A percentile compares a stretch with the other conserved stretches of the same genome.
phyloP scores from a whole-genome alignment of 2,113 vertebrate genomes.

The Proteles cristata region DNA sequence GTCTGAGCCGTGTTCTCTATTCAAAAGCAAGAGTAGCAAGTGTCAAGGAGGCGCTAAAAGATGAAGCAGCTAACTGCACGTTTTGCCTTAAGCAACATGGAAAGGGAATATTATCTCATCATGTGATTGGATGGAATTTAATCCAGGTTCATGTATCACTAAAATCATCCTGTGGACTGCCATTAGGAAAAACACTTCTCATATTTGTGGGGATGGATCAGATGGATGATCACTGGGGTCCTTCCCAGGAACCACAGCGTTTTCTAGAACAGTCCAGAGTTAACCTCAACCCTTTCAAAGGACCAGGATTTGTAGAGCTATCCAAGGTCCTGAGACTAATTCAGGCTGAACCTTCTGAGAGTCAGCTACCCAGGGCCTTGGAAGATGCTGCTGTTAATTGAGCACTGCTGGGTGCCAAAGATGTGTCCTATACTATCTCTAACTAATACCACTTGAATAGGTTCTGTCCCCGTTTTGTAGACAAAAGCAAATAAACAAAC shows the following conservation, averaged over 20 bases:
- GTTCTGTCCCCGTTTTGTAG: neutral
- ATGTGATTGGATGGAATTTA: neutral
- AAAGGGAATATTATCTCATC: neutral
- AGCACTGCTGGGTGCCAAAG: neutral
- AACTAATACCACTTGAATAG: neutral
- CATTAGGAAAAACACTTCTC: neutral
- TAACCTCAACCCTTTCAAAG: neutral
- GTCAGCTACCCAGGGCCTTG: neutral
- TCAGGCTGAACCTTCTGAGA: neutral
- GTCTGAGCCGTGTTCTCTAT: neutral
- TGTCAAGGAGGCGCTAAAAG: neutral
- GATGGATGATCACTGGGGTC: neutral
- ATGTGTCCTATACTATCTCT: neutral
- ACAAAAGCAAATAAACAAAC: neutral
- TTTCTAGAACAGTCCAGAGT: neutral
- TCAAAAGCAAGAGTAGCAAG: neutral
- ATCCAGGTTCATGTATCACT: neutral
- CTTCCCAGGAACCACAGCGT: neutral
- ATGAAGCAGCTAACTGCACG: neutral
- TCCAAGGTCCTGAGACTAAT: constrained; percentile 66
- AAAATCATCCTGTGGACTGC: neutral
- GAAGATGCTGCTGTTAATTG: neutral
- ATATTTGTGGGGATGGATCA: neutral
- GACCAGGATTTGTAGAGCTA: neutral
- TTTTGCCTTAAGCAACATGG: neutral